Base-by-base conservation (phyloP, 2,797 vertebrate genomes). In the Buceros bicornis region DNA sequence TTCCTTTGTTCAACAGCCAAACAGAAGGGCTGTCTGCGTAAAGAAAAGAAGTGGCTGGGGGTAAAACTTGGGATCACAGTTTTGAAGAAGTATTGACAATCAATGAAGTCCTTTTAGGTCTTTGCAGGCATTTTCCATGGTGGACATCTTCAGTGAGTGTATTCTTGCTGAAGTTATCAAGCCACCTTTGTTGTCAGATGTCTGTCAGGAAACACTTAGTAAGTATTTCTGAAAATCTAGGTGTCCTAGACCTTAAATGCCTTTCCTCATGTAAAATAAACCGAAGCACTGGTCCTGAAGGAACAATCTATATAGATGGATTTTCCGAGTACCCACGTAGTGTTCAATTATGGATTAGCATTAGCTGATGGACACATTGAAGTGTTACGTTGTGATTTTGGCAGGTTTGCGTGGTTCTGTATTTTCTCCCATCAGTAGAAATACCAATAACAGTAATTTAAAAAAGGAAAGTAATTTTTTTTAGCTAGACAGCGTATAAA, bases 291-390 rank as follows among this genome's bases (percentile, higher is more conserved):
- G 67, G 91, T 91, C 74, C 95, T 92, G 89, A 95, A 95, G 82
- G 64, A 92, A 42, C 60, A 60, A 62, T 89, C 82, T 85, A 6
- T 95, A 85, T 64, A 73, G 62, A 95, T 91, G 91, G 71, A 91
- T 96, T 95, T 96, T 43, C 48, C 70, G 87, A 95, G 82, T 87
- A 80, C 82, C 67, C 77, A 73, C 25, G 12, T 1, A 8, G 40
- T 73, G 53, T 87, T 95, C 79, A 89, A 89, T 96, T 96, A 92
- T 92, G 50, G 82, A 96, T 95, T 92, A 95, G 13, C 79, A 74
- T 93, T 95, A 95, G 67, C 56, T 76, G 76, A 82, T 80, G 67
- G 60, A 54, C 78, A 87, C 6, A 3, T 47, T 60, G 40, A 85
- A 87, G 48, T 73, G 60, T 70, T 93, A 29, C 0, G 6, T 33